Conservation (phyloP, 2,113 vertebrate genomes). For the Hypanus sabinus region DNA sequence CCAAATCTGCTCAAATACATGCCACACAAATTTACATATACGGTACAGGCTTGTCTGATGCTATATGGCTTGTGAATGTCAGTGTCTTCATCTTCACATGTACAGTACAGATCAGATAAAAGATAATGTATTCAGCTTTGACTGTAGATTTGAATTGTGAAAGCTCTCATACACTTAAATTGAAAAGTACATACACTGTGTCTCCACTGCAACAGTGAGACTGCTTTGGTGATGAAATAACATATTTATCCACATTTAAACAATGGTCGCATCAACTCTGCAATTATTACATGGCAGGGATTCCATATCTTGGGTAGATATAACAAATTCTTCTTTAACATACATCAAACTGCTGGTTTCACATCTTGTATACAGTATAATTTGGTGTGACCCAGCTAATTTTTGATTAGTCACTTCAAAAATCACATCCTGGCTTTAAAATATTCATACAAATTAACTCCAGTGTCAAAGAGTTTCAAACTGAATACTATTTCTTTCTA, state of each 20-base stretch:
- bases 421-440: conserved; percentile 17
- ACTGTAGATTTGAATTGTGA: not conserved
- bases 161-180: not conserved
- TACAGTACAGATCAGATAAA: conserved; percentile 22
- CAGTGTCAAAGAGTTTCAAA: not conserved
- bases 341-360: not conserved
- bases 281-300: not conserved
- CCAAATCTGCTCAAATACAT: conserved; percentile 20
- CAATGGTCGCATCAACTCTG: not conserved
- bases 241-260: not conserved
- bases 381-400: not conserved
- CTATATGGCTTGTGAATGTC: conserved; percentile 4
- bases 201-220: not conserved
- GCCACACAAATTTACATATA: conserved; percentile 27
- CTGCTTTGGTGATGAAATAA: not conserved
- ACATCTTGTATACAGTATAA: conserved; percentile 13
- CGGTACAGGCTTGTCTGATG: conserved; percentile 10
- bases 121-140: not conserved
- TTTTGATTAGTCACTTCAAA: conserved; percentile 11
- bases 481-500: not conserved
- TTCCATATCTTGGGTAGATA: not conserved
- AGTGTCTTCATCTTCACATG: conserved; percentile 7
- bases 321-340: not conserved
- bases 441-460: conserved; percentile 15
- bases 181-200: not conserved